A percentile compares a stretch with the other conserved stretches of the same genome.
These are phyloP conservation scores for Chloromyia formosa DNA, from an alignment of 2,888 invertebrate species.

Conservation along the genomic window DNA sequence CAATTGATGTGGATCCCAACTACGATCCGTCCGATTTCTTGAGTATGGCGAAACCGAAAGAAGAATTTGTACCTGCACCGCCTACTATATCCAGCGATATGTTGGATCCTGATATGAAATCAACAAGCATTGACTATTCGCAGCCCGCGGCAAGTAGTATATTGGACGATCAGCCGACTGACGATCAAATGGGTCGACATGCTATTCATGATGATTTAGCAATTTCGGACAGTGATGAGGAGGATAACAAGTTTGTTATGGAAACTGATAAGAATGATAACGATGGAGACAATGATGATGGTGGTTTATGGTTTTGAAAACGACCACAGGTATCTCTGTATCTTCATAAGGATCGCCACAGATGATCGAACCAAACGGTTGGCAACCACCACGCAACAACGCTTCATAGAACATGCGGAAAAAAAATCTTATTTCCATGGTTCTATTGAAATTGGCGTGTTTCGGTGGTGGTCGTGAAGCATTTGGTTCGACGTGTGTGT, in stretches of 20 bases:
- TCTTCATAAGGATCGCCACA: too few species aligned
- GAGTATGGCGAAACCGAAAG: conserved; percentile 63
- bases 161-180: conserved; percentile 19
- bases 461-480: too few species aligned
- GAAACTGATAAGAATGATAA: conserved; percentile 48
- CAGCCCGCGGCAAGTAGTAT: conserved; percentile 46
- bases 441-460: too few species aligned
- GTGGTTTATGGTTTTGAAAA: conserved; percentile 52
- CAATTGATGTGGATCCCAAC: conserved; percentile 80
- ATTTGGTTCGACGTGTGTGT: too few species aligned
- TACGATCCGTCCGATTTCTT: conserved; percentile 90
- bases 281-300: conserved; percentile 50
- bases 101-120: conserved; percentile 22
- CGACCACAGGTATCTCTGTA: background rate
- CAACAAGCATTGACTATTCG: conserved; percentile 45
- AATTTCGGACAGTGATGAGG: conserved; percentile 80
- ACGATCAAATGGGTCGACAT: conserved; percentile 38
- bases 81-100: conserved; percentile 30
- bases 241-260: conserved; percentile 55
- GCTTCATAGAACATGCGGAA: too few species aligned
- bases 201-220: conserved; percentile 79
- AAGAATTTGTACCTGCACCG: conserved; percentile 28
- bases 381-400: too few species aligned
- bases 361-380: too few species aligned
- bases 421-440: too few species aligned